phyloP scores from a whole-genome alignment of 2,888 invertebrate species.

The Drosophila mayaguana region DNA sequence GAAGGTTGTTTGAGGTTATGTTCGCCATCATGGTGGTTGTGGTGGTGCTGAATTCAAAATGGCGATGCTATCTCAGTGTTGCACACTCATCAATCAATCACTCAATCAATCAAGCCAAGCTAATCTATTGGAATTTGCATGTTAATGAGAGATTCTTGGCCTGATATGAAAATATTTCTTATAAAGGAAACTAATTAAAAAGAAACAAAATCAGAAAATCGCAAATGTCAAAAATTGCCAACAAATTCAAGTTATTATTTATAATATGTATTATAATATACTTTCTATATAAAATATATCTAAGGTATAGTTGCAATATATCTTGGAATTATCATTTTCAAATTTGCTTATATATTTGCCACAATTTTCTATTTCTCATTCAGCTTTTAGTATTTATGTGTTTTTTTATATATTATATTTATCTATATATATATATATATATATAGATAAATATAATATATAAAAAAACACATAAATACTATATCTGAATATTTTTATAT shows the following conservation, averaged over 20 bases:
- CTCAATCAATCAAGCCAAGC: slow-evolving; percentile 4
- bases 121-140: not conserved
- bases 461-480: too few relatives aligned
- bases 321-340: not conserved
- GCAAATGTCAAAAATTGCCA: not conserved
- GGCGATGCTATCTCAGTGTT: slow-evolving; percentile 9
- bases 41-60: slow-evolving; percentile 18
- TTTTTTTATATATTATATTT: not conserved
- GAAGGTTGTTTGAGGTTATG: slow-evolving; percentile 42
- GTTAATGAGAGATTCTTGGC: not conserved
- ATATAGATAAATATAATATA: too few relatives aligned
- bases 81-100: slow-evolving; percentile 9
- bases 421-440: not conserved
- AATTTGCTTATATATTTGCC: not conserved
- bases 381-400: not conserved
- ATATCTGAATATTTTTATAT: not conserved
- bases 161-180: not conserved
- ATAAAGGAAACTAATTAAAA: not conserved
- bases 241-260: not conserved
- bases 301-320: not conserved
- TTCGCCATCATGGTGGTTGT: slow-evolving; percentile 14
- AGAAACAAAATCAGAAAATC: too few relatives aligned
- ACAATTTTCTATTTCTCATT: not conserved
- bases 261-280: not conserved
- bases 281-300: too few relatives aligned